Evolutionary conservation across 2,113 vertebrate genomes (phyloP).

Genomic region (Daboia siamensis): DNA sequence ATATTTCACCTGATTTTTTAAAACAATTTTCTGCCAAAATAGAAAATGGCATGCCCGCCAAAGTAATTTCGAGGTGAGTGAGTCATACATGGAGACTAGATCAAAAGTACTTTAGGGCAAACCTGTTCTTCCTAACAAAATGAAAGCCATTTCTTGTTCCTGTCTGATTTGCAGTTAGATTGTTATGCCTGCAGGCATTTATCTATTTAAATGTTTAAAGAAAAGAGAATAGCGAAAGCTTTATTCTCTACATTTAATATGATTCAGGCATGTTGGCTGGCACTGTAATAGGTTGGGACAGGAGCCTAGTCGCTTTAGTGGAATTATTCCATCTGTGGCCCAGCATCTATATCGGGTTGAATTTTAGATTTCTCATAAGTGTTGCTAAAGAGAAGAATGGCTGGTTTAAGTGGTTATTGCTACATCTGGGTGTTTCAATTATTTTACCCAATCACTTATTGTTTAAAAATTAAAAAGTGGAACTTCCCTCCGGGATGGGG

Average conservation of each 20-base stretch:
- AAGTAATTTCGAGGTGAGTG: not conserved
- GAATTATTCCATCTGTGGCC: not conserved
- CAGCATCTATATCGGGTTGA: not conserved
- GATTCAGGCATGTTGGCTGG: not conserved
- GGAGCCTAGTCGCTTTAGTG: not conserved
- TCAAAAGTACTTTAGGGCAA: slow-evolving; percentile 11
- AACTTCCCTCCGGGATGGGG: not conserved
- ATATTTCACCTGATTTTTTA: not conserved
- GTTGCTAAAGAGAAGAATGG: not conserved
- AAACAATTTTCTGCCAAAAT: slow-evolving; percentile 2
- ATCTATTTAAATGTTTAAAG: not conserved
- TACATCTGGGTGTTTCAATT: not conserved
- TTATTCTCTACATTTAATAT: not conserved
- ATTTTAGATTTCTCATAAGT: not conserved
- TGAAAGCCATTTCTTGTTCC: slow-evolving; percentile 2
- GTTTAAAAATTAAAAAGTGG: not conserved
- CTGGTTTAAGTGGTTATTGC: not conserved
- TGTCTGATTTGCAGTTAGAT: not conserved
- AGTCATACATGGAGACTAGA: slow-evolving; percentile 34
- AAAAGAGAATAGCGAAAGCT: not conserved
- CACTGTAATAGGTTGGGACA: not conserved
- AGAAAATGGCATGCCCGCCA: not conserved
- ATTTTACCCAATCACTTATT: not conserved
- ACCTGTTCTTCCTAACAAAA: not conserved
- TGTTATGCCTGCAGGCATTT: slow-evolving; percentile 8